A percentile compares a stretch with the other conserved stretches of the same genome.
phyloP scores from a whole-genome alignment of 2,797 vertebrate genomes.

The Setipinna tenuifilis region DNA sequence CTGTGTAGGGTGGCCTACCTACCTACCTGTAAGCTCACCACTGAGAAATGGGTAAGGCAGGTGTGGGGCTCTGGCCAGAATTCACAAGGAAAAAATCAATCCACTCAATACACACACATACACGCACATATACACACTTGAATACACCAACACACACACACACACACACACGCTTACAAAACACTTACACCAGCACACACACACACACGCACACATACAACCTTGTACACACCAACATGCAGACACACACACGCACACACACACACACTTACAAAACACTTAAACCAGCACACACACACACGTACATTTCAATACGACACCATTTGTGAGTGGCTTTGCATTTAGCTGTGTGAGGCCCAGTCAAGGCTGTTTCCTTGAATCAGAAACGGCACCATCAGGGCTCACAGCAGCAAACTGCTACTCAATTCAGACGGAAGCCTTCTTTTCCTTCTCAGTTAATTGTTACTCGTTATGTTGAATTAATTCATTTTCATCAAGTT shows the following conservation, averaged over 20 bases:
- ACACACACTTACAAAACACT: no score
- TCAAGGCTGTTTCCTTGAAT: neutral
- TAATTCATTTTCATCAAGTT: neutral
- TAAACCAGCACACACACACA: neutral
- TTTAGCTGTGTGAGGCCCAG: neutral
- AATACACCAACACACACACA: no score
- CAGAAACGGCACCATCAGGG: neutral
- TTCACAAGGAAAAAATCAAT: conserved; percentile 4
- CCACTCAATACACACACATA: neutral
- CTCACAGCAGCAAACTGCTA: neutral
- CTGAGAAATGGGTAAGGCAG: neutral
- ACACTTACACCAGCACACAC: no score
- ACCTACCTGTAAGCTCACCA: neutral
- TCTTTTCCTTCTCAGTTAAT: neutral
- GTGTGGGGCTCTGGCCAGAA: neutral
- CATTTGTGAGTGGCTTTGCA: neutral
- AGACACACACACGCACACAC: no score
- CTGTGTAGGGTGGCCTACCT: no score
- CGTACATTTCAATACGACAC: neutral
- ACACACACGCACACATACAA: no score
- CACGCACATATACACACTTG: conserved; percentile 16
- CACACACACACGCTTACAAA: no score
- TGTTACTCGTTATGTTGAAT: neutral
- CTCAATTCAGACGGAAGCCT: neutral
- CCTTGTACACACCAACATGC: no score